Evolutionary conservation across 2,113 vertebrate genomes (phyloP), one percentile per base, ranked within the genome.

Genomic region (Pipra filicauda): DNA sequence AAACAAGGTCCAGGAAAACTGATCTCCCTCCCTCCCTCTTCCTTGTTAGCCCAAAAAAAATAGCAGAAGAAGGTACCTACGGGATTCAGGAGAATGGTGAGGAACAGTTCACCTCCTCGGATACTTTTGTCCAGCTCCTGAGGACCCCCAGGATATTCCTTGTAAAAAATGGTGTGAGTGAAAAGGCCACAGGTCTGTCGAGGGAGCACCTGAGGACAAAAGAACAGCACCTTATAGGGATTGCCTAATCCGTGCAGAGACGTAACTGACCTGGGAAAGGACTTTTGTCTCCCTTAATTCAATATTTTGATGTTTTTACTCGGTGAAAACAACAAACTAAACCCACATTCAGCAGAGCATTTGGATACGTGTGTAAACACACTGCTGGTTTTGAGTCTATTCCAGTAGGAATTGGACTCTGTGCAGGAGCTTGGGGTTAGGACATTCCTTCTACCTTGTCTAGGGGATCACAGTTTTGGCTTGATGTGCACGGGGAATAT

Each of bases 151-250:
- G 99, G 99, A 80, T 99, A 99, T 76, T 99, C 99, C 96, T 99
- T 99, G 97, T 99, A 99, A 98, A 99, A 99, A 98, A 99, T 99
- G 72, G 99, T 99, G 94, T 99, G 99, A 54, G 99, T 99, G 97
- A 99, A 99, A 95, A 99, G 97, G 82, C 99, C 99, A 92, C 99
- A 99, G 33, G 99, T 99, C 98, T 99, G 99, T 55, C 99, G 98
- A 92, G 99, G 99, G 89, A 99, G 98, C 85, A 99, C 99, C 99
- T 99, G 95, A 54, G 27, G 85, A 89, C 66, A 88, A 79, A 95
- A 16, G 6, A 83, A 84, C 59, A 88, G 44, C 0, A 5, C n/a
- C 8, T 65, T 55, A 44, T 21, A 22, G 18, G 30, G 54, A 39
- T 35, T 85, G 26, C 46, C 23, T 69, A 49, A 55, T 55, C 37